phyloP scores from a whole-genome alignment of 2,888 invertebrate genomes.

The Nasonovia ribisnigri region DNA sequence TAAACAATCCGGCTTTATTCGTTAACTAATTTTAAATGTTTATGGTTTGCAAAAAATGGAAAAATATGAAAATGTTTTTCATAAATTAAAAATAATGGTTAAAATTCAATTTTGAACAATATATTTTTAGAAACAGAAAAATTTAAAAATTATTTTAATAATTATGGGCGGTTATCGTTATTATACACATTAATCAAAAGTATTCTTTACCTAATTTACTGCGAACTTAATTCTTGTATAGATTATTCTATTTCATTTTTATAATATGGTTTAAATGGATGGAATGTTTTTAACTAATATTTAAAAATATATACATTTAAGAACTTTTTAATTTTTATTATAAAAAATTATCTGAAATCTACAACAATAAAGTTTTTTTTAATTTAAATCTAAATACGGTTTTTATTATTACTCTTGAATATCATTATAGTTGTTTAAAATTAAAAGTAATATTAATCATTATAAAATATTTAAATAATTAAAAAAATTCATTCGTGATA shows the following conservation, averaged over 20 bases:
- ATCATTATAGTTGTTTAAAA: neutral
- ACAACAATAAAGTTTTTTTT: neutral
- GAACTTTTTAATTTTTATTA: neutral
- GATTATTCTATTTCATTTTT: neutral
- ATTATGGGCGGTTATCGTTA: neutral
- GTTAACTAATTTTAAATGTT: slow-evolving; percentile 4
- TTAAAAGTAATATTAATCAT: neutral
- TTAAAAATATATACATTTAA: neutral
- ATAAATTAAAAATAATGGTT: neutral
- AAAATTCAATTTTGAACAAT: neutral
- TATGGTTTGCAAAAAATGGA: neutral
- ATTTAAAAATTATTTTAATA: neutral
- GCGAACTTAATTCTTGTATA: neutral
- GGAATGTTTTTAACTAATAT: neutral
- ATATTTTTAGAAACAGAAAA: neutral
- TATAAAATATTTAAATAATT: neutral
- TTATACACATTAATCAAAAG: neutral
- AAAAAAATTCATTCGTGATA: neutral
- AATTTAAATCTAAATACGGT: neutral
- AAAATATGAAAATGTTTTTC: neutral
- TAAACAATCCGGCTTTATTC: slow-evolving; percentile 20
- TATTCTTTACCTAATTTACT: neutral
- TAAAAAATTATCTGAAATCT: neutral
- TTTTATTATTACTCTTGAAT: neutral
- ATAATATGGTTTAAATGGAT: neutral